These are phyloP conservation scores for Dicyrtomina minuta DNA, from an alignment of 2,888 invertebrate genomes.

Conservation along the genomic window DNA sequence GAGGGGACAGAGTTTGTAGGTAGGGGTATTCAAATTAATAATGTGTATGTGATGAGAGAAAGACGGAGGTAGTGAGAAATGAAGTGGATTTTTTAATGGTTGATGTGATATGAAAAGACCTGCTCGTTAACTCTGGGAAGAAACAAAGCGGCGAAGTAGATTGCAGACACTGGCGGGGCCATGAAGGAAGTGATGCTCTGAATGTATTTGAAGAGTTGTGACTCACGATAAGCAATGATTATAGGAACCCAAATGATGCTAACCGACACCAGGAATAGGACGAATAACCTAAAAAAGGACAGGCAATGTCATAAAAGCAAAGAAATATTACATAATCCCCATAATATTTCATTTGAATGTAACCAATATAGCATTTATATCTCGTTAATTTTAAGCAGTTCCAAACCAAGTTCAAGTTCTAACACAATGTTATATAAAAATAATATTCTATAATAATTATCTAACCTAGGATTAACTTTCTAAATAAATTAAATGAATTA, in stretches of 20 bases:
- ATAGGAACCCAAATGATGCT: constrained; percentile 59
- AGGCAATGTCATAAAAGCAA: too few species aligned
- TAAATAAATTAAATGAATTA: too few species aligned
- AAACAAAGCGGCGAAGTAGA: constrained; percentile 60
- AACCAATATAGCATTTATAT: too few species aligned
- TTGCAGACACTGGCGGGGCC: constrained; percentile 62
- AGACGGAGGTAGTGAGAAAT: not conserved
- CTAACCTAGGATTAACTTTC: too few species aligned
- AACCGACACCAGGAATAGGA: constrained; percentile 52
- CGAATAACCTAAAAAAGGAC: constrained; percentile 51
- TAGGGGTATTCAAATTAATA: too few species aligned
- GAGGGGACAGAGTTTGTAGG: too few species aligned
- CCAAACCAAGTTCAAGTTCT: too few species aligned
- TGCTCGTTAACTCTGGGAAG: constrained; percentile 60
- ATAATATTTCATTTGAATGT: too few species aligned
- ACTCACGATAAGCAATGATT: constrained; percentile 59
- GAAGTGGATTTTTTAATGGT: not conserved
- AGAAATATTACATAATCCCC: too few species aligned
- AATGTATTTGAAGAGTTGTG: constrained; percentile 62
- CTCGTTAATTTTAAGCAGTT: too few species aligned
- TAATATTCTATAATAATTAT: too few species aligned
- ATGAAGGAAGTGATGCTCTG: constrained; percentile 61
- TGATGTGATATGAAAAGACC: constrained; percentile 53
- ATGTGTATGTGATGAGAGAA: not conserved
- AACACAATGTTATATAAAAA: too few species aligned